These are phyloP conservation scores for Alethe castanea DNA, from an alignment of 2,113 vertebrate species.

Conservation along the genomic window DNA sequence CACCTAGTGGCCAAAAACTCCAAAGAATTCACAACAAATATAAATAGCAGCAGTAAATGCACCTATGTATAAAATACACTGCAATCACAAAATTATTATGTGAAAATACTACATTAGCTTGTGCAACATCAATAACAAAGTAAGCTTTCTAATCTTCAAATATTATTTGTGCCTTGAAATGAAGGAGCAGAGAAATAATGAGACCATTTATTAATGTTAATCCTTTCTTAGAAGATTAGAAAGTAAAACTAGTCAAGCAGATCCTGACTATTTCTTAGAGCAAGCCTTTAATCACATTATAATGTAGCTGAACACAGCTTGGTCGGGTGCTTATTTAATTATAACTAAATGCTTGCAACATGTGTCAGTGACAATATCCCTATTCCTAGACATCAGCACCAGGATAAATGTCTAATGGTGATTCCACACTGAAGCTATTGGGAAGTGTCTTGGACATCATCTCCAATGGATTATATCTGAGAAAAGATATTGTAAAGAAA, in stretches of 20 bases:
- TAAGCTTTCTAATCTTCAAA: conserved; percentile 7
- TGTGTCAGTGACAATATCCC: not conserved
- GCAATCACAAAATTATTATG: not conserved
- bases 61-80: not conserved
- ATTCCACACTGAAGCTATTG: not conserved
- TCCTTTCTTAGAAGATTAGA: conserved; percentile 60
- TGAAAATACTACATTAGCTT: not conserved
- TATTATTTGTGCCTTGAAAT: conserved; percentile 19
- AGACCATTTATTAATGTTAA: conserved; percentile 41
- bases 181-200: conserved; percentile 23
- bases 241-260: conserved; percentile 46
- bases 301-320: conserved; percentile 18
- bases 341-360: conserved; percentile 42
- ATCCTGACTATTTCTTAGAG: conserved; percentile 43
- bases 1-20: not conserved
- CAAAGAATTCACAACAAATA: not conserved
- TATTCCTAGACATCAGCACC: not conserved
- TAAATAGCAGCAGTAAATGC: not conserved
- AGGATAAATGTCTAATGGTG: not conserved
- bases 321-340: conserved; percentile 37
- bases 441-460: not conserved
- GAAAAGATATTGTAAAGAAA: not conserved
- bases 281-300: conserved; percentile 62
- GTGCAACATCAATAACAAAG: not conserved
- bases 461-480: not conserved